Conservation (phyloP, 2,888 invertebrate species). For the Spisula subtruncata region DNA sequence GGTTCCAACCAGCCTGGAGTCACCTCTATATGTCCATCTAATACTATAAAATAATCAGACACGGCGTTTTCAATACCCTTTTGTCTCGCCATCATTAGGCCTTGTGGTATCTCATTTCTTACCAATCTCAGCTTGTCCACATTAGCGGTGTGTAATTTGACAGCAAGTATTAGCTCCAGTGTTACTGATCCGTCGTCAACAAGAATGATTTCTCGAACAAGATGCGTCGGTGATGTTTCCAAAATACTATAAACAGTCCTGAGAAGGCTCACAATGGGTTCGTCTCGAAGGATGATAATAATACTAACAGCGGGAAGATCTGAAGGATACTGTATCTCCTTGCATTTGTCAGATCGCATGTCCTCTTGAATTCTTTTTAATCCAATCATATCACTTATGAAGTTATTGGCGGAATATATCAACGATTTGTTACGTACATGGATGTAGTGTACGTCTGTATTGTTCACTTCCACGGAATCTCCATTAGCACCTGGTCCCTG, state of each 20-base stretch:
- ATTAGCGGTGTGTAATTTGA: slow-evolving; percentile 39
- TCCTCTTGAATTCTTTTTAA: slow-evolving; percentile 39
- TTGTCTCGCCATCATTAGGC: slow-evolving; percentile 54
- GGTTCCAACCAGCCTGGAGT: slow-evolving; percentile 62
- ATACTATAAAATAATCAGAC: slow-evolving; percentile 47
- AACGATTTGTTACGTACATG: slow-evolving; percentile 29
- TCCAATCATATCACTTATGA: slow-evolving; percentile 50
- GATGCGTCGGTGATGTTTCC: slow-evolving; percentile 50
- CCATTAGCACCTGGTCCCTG: slow-evolving; percentile 30
- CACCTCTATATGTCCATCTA: slow-evolving; percentile 61
- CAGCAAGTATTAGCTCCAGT: neutral
- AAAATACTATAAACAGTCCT: slow-evolving; percentile 57
- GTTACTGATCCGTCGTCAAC: slow-evolving; percentile 56
- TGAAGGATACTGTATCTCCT: slow-evolving; percentile 23
- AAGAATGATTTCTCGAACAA: slow-evolving; percentile 52
- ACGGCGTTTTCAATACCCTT: slow-evolving; percentile 43
- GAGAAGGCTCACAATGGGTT: slow-evolving; percentile 33
- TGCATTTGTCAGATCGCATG: slow-evolving; percentile 46
- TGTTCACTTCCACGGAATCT: neutral
- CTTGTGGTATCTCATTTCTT: slow-evolving; percentile 42
- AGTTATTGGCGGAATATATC: slow-evolving; percentile 38
- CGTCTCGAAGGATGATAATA: slow-evolving; percentile 54
- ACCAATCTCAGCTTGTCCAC: slow-evolving; percentile 47
- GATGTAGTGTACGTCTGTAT: slow-evolving; percentile 10
- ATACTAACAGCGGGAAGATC: slow-evolving; percentile 51